A percentile compares a stretch with the other conserved stretches of the same genome.
These are phyloP conservation scores for Okamejei kenojei DNA, from an alignment of 2,797 vertebrate genomes.

Conservation along the genomic window DNA sequence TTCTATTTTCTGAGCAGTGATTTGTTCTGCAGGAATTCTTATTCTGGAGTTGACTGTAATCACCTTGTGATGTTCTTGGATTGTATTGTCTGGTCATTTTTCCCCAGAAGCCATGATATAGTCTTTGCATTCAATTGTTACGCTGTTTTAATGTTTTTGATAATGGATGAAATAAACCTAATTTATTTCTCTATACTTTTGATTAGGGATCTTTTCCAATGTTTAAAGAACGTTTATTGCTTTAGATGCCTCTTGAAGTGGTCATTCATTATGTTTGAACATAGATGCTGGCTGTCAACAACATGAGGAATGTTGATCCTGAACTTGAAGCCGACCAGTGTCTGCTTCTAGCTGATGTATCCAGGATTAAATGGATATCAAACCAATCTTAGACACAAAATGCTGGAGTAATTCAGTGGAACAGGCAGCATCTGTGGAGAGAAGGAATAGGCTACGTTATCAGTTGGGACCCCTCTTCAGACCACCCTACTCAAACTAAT, in stretches of 20 bases:
- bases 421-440: no score
- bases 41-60: not conserved
- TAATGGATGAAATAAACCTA: slow-evolving; percentile 5
- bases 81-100: not conserved
- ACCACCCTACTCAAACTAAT: no score
- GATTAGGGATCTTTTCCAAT: not conserved
- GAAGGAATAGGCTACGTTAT: no score
- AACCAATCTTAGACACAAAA: not conserved
- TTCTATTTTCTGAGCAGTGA: not conserved
- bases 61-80: not conserved
- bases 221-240: not conserved
- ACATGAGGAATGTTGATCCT: not conserved
- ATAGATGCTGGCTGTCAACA: not conserved
- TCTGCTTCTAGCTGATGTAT: not conserved
- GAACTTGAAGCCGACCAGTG: not conserved
- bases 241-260: not conserved
- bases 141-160: not conserved
- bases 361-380: not conserved
- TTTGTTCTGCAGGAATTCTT: not conserved
- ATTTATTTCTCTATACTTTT: not conserved
- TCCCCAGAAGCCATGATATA: not conserved
- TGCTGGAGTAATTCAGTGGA: no score
- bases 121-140: not conserved
- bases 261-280: not conserved
- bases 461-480: no score